Percentiles rank a stretch among this genome's conserved stretches.
Evolutionary conservation across 2,797 vertebrate species (phyloP).

Genomic region (Artibeus lituratus): DNA sequence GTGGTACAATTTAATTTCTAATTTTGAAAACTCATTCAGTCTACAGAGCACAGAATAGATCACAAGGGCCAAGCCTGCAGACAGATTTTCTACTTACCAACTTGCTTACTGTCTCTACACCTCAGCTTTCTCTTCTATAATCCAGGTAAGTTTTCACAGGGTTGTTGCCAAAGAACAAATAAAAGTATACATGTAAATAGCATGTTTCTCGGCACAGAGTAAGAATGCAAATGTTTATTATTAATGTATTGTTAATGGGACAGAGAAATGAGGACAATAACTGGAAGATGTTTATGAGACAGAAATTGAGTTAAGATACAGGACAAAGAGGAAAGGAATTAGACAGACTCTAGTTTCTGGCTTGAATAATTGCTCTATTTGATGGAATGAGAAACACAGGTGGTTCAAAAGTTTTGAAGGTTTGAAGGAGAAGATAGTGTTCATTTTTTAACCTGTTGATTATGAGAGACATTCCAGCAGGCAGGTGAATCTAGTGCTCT

Average conservation of each 20-base stretch:
- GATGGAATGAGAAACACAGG: slow-evolving; percentile 5
- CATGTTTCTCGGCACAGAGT: not conserved
- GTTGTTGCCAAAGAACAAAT: not conserved
- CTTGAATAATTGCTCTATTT: not conserved
- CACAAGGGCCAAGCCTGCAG: not conserved
- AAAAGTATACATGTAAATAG: not conserved
- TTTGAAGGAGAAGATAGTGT: not conserved
- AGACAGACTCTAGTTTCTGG: not conserved
- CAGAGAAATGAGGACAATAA: not conserved
- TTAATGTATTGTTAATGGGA: not conserved
- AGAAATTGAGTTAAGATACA: not conserved
- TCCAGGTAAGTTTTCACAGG: not conserved
- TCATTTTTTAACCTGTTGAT: not conserved
- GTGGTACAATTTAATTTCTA: not conserved
- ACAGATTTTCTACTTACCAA: slow-evolving; percentile 1
- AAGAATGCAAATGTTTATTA: slow-evolving; percentile 1
- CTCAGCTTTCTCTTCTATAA: slow-evolving; percentile 4
- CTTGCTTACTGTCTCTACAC: not conserved
- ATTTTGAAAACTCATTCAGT: slow-evolving; percentile 22
- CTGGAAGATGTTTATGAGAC: not conserved
- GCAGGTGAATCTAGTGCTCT: not conserved
- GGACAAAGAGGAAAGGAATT: not conserved
- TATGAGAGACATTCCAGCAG: not conserved
- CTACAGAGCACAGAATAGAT: not conserved
- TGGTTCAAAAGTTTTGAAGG: not conserved